Conservation (phyloP, 2,113 vertebrate species). For the Amblyornis subalaris region DNA sequence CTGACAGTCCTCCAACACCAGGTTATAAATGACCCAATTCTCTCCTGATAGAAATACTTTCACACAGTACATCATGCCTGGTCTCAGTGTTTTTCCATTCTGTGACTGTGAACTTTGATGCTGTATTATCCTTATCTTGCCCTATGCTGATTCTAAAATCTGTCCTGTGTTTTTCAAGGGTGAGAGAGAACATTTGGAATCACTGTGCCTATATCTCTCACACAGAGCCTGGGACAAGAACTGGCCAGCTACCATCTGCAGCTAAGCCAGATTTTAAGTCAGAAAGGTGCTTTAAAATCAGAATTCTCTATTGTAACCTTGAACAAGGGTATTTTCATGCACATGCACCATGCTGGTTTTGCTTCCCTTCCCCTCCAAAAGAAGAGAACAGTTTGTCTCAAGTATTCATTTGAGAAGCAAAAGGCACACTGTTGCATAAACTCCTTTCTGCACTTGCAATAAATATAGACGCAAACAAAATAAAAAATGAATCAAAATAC, state of each 20-base stretch:
- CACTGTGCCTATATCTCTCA: neutral
- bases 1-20: neutral
- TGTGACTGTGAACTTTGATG: neutral
- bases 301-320: neutral
- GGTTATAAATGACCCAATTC: neutral
- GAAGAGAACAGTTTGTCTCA: neutral
- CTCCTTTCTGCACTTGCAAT: neutral
- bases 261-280: neutral
- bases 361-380: neutral
- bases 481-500: neutral
- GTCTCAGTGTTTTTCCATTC: slow-evolving; percentile 39
- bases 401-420: neutral
- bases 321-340: neutral
- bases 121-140: neutral
- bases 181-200: neutral
- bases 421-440: neutral
- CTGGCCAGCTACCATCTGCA: neutral
- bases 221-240: neutral
- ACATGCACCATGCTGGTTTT: neutral
- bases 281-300: neutral
- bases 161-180: neutral
- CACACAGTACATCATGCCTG: neutral
- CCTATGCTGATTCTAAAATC: neutral
- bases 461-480: neutral
- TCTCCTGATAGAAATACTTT: neutral